Base-by-base conservation (phyloP, 2,888 invertebrate genomes). In the Caenorhabditis sp. region DNA sequence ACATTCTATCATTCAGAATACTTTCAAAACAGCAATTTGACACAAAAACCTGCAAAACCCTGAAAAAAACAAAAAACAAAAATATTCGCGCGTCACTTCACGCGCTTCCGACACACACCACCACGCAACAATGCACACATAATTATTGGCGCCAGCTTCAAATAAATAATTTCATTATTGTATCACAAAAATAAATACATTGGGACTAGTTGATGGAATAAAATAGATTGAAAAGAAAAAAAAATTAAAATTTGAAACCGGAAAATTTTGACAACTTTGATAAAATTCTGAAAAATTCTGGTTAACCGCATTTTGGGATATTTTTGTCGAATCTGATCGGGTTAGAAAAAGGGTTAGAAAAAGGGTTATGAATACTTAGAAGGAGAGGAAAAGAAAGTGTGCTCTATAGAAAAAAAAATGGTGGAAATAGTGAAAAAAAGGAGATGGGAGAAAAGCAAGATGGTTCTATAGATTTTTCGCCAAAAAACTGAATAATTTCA, bases 341-440 rank as follows among this genome's bases (percentile, higher is more conserved):
- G 31, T 31, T 31, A 31, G 31, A 31, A 31, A 10, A 10, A 31
- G 31, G 31, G 31, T 31, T 31, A 31, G 31, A 31, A 31, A 10
- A 10, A 31, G n/a, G n/a, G n/a, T n/a, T n/a, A n/a, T n/a, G n/a
- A 43, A 20, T n/a, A 25, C 25, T 31, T 54, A 25, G 56, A 56
- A 12, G 63, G 38, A 31, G 14, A 52, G 52, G 54, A 17, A 4
- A 62, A 52, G 56, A n/a, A 63, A 57, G 5, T 43, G 57, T 57
- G 63, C 57, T 63, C 63, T 38, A 31, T 31, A 7, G 31, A 31
- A 7, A 31, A 31, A 31, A n/a, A n/a, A 58, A 27, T 63, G 25
- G 52, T 59, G 62, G 67, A 67, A 67, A 63, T 63, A 56, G 0
- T 17, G 58, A 49, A 20, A n/a, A 43, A 36, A 26, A 59, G 17